A percentile compares a stretch with the other conserved stretches of the same genome.
Evolutionary conservation across 2,888 invertebrate species (phyloP).

Genomic region (Leptarthrus brevirostris): DNA sequence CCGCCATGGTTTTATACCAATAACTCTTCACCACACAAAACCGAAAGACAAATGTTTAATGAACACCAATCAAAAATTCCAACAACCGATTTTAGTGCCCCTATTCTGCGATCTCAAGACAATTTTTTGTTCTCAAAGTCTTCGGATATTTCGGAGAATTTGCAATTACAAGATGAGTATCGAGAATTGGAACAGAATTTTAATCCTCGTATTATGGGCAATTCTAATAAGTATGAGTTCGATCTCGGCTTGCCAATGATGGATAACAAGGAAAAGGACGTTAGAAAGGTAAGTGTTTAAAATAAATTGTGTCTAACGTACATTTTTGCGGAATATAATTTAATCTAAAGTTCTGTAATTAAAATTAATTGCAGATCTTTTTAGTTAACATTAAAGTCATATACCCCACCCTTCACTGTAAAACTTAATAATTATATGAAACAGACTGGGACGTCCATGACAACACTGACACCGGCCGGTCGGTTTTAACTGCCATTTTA

Average conservation of each 20-base stretch:
- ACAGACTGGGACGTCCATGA: no score
- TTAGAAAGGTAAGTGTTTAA: conserved; percentile 47
- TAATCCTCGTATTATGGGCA: conserved; percentile 29
- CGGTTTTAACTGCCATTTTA: no score
- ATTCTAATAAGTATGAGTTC: conserved; percentile 50
- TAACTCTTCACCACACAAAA: conserved; percentile 46
- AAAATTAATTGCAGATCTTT: no score
- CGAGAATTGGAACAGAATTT: conserved; percentile 40
- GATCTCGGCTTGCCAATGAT: conserved; percentile 48
- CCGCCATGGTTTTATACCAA: conserved; percentile 49
- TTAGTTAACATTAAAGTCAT: no score
- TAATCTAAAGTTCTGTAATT: no score
- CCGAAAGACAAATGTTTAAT: conserved; percentile 45
- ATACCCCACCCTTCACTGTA: no score
- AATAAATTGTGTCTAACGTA: no score
- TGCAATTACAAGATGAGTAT: conserved; percentile 32
- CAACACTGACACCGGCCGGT: no score
- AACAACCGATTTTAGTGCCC: conserved; percentile 46
- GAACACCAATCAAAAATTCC: conserved; percentile 19
- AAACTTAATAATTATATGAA: no score
- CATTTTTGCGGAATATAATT: no score
- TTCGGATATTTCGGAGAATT: conserved; percentile 32
- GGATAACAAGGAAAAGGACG: conserved; percentile 50
- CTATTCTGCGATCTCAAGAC: conserved; percentile 36
- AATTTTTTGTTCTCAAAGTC: conserved; percentile 50